These are phyloP conservation scores for Hiodon alosoides DNA, from an alignment of 2,113 vertebrate species.

Conservation along the genomic window DNA sequence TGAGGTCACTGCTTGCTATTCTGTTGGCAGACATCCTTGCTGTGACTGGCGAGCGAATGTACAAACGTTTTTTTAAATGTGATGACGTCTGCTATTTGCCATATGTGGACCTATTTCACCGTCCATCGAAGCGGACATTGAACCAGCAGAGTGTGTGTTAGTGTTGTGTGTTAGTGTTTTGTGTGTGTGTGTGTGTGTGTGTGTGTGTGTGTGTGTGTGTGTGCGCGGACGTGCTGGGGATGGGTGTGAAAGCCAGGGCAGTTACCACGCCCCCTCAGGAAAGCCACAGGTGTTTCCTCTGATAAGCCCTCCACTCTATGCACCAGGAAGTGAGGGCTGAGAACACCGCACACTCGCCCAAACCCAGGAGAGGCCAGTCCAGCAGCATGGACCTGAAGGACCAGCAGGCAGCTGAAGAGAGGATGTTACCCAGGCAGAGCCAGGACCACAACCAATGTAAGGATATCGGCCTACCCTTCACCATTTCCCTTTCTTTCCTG, in stretches of 20 bases:
- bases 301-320: constrained; percentile 26
- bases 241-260: constrained; percentile 7
- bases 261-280: constrained; percentile 23
- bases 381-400: constrained; percentile 15
- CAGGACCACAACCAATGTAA: constrained; percentile 33
- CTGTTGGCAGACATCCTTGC: constrained; percentile 3
- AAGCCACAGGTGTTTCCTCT: constrained; percentile 48
- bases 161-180: too few relatives aligned
- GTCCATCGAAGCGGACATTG: background rate
- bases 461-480: constrained; percentile 3
- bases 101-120: background rate
- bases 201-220: background rate
- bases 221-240: constrained; percentile 9
- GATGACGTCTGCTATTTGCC: background rate
- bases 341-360: constrained; percentile 17
- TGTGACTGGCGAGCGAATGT: background rate
- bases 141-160: too few relatives aligned
- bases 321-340: constrained; percentile 50
- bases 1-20: constrained; percentile 7
- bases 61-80: background rate
- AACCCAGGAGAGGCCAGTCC: constrained; percentile 13
- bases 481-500: too few relatives aligned
- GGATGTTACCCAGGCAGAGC: constrained; percentile 27
- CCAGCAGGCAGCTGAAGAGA: constrained; percentile 12
- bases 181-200: too few relatives aligned